A percentile compares a stretch with the other conserved stretches of the same genome.
phyloP scores from a whole-genome alignment of 2,888 invertebrate species.

The Parnassius smintheus region DNA sequence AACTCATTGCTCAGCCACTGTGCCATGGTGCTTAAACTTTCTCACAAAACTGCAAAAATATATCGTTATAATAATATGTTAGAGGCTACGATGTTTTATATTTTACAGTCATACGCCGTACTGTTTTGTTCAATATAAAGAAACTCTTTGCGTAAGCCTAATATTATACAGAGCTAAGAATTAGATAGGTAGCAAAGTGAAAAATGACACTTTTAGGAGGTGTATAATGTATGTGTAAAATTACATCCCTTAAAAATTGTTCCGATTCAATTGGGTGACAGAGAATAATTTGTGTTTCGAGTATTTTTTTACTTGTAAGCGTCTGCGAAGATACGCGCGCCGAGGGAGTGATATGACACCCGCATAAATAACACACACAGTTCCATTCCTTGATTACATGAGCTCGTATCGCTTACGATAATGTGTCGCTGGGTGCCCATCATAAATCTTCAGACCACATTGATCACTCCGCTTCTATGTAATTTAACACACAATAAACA shows the following conservation, averaged over 20 bases:
- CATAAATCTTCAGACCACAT: neutral
- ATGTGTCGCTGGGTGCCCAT: neutral
- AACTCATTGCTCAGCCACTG: too few relatives aligned
- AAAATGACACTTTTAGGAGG: neutral
- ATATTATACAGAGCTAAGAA: neutral
- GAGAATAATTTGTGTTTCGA: conserved; percentile 2
- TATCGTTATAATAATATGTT: too few relatives aligned
- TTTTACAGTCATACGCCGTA: too few relatives aligned
- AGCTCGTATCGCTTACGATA: neutral
- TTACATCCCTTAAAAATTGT: neutral
- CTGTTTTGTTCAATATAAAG: too few relatives aligned
- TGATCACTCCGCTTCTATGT: too few relatives aligned
- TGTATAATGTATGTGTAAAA: neutral
- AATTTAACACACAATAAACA: too few relatives aligned
- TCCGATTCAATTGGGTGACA: conserved; percentile 2
- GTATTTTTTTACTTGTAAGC: conserved; percentile 1
- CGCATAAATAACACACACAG: conserved; percentile 30
- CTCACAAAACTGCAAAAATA: too few relatives aligned
- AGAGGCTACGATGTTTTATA: too few relatives aligned
- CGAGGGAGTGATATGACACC: conserved; percentile 30
- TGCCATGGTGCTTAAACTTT: too few relatives aligned
- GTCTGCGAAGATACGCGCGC: conserved; percentile 8
- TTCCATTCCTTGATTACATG: conserved; percentile 38
- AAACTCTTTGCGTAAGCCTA: neutral
- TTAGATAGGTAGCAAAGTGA: neutral